Base-by-base conservation (phyloP, 2,888 invertebrate genomes). In the Steinernema carpocapsae region DNA sequence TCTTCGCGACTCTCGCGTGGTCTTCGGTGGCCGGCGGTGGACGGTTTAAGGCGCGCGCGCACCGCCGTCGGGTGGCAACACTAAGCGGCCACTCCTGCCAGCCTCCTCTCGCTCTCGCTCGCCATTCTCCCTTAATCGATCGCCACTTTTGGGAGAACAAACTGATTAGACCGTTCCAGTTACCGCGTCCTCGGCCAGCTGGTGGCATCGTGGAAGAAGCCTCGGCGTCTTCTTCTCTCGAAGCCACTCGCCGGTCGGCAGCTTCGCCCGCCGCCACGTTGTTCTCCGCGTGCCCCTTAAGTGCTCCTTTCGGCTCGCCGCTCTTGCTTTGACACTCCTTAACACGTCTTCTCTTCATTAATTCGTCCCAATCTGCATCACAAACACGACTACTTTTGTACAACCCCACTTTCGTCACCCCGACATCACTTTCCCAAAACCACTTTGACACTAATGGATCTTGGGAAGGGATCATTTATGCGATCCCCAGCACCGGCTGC, bases 31-130 rank as follows among this genome's bases (percentile, higher is more conserved):
- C 22, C 24, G 52, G 22, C 52, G 24, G 52, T 52, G 32, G 64
- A 64, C 64, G 64, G 64, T 64, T 64, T 64, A 64, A 64, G 64
- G 64, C 64, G 64, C 64, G 64, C 64, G 64, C 56, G 48, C 48
- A 19, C 22, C 24, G 56, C 26, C 22, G 19, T 6, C 24, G 26
- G 17, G 32, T 29, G 29, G 32, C 64, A 32, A 32, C 32, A 64
- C 64, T 32, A 64, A 64, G 64, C 64, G 64, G 64, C 64, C 64
- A 64, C 24, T 48, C 48, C 48, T 48, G 48, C 48, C 56, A 56
- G 64, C 64, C 64, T 64, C 64, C 29, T 29, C 26, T 37, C 37
- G 64, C 32, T 48, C 37, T 17, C 64, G 7, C 64, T 64, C 64
- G 64, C 64, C 17, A 26, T 29, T 14, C 64, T 29, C 64, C 37